Evolutionary conservation across 2,113 vertebrate genomes (phyloP).

Genomic region (Indicator maculatus): DNA sequence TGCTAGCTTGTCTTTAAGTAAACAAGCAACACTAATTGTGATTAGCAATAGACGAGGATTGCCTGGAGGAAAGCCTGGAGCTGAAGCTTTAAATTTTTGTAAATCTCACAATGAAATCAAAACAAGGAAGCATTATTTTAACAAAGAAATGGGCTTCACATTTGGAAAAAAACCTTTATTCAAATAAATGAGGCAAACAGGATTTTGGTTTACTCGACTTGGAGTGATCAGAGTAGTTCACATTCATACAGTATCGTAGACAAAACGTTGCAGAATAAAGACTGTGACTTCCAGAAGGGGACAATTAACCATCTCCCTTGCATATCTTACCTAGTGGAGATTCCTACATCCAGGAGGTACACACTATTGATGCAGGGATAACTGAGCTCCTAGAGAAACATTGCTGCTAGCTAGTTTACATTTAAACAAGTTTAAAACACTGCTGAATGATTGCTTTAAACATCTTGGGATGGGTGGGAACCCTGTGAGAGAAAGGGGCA

Average conservation of each 20-base stretch:
- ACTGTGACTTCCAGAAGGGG: not conserved
- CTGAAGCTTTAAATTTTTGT: not conserved
- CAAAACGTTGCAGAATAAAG: not conserved
- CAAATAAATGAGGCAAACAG: not conserved
- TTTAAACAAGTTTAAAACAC: not conserved
- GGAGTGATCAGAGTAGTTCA: not conserved
- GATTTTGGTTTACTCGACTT: not conserved
- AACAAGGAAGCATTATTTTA: not conserved
- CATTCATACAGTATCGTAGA: not conserved
- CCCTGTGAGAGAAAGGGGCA: not conserved
- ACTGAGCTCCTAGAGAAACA: not conserved
- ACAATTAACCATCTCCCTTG: not conserved
- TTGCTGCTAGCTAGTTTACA: not conserved
- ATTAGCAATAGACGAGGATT: not conserved
- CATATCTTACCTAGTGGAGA: not conserved
- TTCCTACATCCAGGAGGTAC: not conserved
- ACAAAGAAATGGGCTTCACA: not conserved
- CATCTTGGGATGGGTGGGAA: not conserved
- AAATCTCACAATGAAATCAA: not conserved
- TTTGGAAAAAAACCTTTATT: not conserved
- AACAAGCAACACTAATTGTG: slow-evolving; percentile 4
- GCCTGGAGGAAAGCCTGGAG: not conserved
- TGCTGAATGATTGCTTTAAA: not conserved
- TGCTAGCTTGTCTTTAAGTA: not conserved
- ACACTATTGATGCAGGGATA: not conserved